A percentile compares a stretch with the other conserved stretches of the same genome.
Evolutionary conservation across 2,797 vertebrate genomes (phyloP).

Genomic region (Columba guinea): DNA sequence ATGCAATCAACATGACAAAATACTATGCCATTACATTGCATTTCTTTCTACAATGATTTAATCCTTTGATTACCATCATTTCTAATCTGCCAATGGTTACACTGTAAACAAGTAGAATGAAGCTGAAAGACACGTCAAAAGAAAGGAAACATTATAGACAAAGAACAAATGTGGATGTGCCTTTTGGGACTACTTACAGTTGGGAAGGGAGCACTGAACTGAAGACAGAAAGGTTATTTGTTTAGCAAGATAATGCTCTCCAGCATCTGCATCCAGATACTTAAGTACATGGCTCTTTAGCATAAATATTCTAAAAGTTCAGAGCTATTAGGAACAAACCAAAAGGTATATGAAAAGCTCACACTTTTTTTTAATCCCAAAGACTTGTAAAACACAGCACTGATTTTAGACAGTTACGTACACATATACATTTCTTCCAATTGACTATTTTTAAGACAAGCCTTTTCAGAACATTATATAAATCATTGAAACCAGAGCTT

Average conservation of each 20-base stretch:
- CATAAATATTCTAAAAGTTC: neutral
- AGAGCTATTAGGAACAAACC: neutral
- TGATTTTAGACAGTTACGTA: neutral
- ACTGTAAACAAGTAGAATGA: neutral
- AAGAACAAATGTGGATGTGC: neutral
- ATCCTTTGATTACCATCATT: neutral
- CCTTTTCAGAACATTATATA: neutral
- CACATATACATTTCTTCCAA: neutral
- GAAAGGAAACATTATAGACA: neutral
- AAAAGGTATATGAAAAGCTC: neutral
- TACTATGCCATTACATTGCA: neutral
- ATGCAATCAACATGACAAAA: neutral
- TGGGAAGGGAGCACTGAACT: neutral
- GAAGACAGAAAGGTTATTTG: neutral
- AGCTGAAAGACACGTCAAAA: neutral
- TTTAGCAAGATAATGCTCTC: neutral
- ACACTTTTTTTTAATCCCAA: neutral
- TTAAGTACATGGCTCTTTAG: neutral
- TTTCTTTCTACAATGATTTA: neutral
- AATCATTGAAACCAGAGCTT: neutral
- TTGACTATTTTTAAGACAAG: neutral
- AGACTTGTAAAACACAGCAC: neutral
- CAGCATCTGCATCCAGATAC: neutral
- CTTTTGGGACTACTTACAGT: neutral
- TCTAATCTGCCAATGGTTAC: neutral